phyloP scores from a whole-genome alignment of 2,888 invertebrate genomes.

The Sinopyrophorus schimmeli region DNA sequence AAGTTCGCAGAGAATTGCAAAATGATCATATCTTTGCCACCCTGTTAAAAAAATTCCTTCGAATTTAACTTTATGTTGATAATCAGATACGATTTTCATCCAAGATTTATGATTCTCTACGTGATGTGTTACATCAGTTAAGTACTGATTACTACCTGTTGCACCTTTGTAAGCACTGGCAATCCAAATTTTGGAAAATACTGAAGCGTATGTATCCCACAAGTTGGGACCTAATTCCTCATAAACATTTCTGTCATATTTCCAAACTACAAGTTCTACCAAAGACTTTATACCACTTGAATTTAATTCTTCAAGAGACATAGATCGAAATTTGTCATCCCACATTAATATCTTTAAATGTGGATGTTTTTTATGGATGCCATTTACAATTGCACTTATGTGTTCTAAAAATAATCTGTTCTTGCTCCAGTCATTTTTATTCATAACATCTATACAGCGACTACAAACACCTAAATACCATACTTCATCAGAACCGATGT shows the following conservation, averaged over 20 bases:
- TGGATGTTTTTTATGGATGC: conserved; percentile 58
- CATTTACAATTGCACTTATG: conserved; percentile 59
- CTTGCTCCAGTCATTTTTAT: conserved; percentile 54
- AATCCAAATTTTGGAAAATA: conserved; percentile 75
- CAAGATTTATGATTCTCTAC: conserved; percentile 74
- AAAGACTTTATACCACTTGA: conserved; percentile 56
- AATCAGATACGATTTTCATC: conserved; percentile 62
- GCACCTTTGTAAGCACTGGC: conserved; percentile 87
- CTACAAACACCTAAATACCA: conserved; percentile 69
- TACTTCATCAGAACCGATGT: conserved; percentile 86
- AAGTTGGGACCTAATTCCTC: conserved; percentile 49
- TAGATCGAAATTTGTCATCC: conserved; percentile 78
- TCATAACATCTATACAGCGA: conserved; percentile 56
- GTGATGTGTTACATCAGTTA: conserved; percentile 65
- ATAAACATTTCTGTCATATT: conserved; percentile 60
- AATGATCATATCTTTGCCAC: conserved; percentile 73
- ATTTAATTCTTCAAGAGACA: conserved; percentile 57
- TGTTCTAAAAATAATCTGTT: conserved; percentile 66
- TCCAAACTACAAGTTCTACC: conserved; percentile 73
- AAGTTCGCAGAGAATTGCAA: conserved; percentile 67
- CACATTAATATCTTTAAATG: conserved; percentile 69
- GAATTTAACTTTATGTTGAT: conserved; percentile 58
- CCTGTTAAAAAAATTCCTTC: conserved; percentile 72
- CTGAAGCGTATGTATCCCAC: conserved; percentile 61
- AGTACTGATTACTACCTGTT: conserved; percentile 58